These are phyloP conservation scores for Hyaena hyaena DNA, from an alignment of 2,113 vertebrate genomes.

Conservation along the genomic window DNA sequence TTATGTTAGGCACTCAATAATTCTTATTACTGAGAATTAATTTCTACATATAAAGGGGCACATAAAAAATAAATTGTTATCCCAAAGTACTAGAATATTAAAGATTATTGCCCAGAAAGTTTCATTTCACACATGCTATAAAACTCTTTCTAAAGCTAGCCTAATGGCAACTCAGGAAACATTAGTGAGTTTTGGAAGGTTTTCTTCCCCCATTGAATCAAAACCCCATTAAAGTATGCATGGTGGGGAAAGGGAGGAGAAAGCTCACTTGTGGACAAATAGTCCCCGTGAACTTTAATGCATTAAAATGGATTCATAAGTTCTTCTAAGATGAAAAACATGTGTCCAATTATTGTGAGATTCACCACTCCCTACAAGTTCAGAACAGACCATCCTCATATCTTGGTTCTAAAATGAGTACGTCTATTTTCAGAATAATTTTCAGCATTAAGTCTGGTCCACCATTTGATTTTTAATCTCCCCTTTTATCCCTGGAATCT, in stretches of 20 bases:
- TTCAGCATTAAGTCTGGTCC: slow-evolving; percentile 67
- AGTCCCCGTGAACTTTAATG: slow-evolving; percentile 57
- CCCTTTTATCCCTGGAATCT: slow-evolving; percentile 75
- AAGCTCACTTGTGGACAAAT: slow-evolving; percentile 73
- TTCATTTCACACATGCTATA: slow-evolving; percentile 64
- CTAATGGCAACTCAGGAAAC: slow-evolving; percentile 67
- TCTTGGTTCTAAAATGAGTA: slow-evolving; percentile 68
- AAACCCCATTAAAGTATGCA: slow-evolving; percentile 56
- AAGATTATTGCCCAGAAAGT: slow-evolving; percentile 53
- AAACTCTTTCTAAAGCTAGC: slow-evolving; percentile 51
- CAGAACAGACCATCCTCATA: slow-evolving; percentile 62
- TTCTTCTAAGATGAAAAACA: slow-evolving; percentile 72
- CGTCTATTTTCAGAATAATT: slow-evolving; percentile 75
- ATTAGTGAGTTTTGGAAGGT: slow-evolving; percentile 49
- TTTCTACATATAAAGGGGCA: slow-evolving; percentile 32
- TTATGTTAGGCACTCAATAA: slow-evolving; percentile 43
- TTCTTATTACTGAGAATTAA: slow-evolving; percentile 53
- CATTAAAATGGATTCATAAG: slow-evolving; percentile 62
- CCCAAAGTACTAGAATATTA: slow-evolving; percentile 57
- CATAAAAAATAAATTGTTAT: slow-evolving; percentile 62
- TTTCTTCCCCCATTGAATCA: slow-evolving; percentile 28
- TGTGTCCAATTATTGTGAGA: slow-evolving; percentile 70
- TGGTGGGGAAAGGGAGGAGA: slow-evolving; percentile 15
- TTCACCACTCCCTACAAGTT: slow-evolving; percentile 46
- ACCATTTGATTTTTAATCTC: slow-evolving; percentile 77